phyloP scores from a whole-genome alignment of 2,888 invertebrate genomes.

The Melinaea menophilus region DNA sequence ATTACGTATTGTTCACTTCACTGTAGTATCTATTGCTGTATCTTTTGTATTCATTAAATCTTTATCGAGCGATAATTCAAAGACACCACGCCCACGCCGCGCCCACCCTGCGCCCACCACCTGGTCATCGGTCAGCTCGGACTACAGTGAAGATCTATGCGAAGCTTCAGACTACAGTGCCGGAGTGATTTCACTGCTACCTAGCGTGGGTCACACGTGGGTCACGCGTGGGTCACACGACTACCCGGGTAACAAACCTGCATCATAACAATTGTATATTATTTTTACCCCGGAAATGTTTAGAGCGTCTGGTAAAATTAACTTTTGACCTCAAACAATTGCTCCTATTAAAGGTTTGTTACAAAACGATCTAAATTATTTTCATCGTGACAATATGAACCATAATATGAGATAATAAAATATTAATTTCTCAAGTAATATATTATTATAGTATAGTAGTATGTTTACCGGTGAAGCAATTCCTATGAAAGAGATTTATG shows the following conservation, averaged over 20 bases:
- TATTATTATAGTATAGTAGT: neutral
- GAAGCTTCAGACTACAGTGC: neutral
- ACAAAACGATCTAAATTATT: neutral
- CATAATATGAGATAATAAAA: neutral
- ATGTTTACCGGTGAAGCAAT: neutral
- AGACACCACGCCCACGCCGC: conserved; percentile 37
- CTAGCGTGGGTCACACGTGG: too few relatives aligned
- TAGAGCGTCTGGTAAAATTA: too few relatives aligned
- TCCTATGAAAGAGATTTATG: conserved; percentile 1
- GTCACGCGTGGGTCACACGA: too few relatives aligned
- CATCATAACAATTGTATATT: neutral
- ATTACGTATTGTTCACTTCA: conserved; percentile 6
- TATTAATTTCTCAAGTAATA: neutral
- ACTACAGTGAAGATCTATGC: conserved; percentile 11
- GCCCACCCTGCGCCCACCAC: conserved; percentile 39
- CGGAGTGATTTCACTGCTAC: neutral
- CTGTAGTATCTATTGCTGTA: neutral
- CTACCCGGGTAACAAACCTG: too few relatives aligned
- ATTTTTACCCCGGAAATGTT: neutral
- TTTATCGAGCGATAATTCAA: conserved; percentile 36
- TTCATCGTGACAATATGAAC: neutral
- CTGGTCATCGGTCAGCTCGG: conserved; percentile 36
- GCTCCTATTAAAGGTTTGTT: neutral
- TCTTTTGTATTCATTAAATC: conserved; percentile 16
- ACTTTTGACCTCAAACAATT: too few relatives aligned